These are phyloP conservation scores for Drosophila sordidula DNA, from an alignment of 2,888 invertebrate species.

Conservation along the genomic window DNA sequence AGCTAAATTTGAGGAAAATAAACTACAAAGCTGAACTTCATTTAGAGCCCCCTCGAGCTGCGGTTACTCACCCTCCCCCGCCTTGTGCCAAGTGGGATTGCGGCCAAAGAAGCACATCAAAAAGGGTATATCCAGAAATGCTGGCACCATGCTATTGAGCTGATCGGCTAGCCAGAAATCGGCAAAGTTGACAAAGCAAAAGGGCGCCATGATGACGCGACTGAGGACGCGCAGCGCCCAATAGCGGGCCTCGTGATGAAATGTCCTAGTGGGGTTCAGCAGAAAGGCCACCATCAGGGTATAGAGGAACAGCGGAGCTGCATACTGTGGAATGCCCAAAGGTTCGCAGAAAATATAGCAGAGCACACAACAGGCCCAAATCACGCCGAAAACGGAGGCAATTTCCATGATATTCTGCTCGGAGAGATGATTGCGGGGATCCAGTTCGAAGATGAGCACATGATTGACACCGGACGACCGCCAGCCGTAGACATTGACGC, in stretches of 20 bases:
- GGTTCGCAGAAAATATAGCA: slow-evolving; percentile 89
- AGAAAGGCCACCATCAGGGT: slow-evolving; percentile 89
- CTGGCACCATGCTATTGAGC: slow-evolving; percentile 91
- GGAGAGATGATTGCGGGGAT: slow-evolving; percentile 91
- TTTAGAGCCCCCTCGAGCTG: too few species aligned
- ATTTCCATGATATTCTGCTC: slow-evolving; percentile 92
- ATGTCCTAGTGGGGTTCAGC: slow-evolving; percentile 91
- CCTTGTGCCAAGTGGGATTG: slow-evolving; percentile 87
- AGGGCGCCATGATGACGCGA: slow-evolving; percentile 90
- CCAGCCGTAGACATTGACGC: slow-evolving; percentile 93
- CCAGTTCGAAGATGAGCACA: slow-evolving; percentile 93
- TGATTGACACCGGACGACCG: slow-evolving; percentile 93
- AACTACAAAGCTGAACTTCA: background rate
- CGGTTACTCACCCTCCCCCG: slow-evolving; percentile 75
- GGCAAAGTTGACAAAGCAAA: slow-evolving; percentile 92
- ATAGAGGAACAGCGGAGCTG: slow-evolving; percentile 90
- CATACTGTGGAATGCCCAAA: slow-evolving; percentile 90
- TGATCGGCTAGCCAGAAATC: slow-evolving; percentile 96
- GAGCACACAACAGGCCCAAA: slow-evolving; percentile 89
- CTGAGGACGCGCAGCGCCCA: slow-evolving; percentile 88
- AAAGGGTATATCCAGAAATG: slow-evolving; percentile 92
- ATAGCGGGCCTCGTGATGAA: slow-evolving; percentile 91
- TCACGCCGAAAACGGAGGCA: slow-evolving; percentile 90
- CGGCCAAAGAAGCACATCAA: slow-evolving; percentile 91
- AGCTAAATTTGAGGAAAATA: too few species aligned